These are phyloP conservation scores for Eriocheir sinensis DNA, from an alignment of 1,140 invertebrate genomes.

Conservation along the genomic window DNA sequence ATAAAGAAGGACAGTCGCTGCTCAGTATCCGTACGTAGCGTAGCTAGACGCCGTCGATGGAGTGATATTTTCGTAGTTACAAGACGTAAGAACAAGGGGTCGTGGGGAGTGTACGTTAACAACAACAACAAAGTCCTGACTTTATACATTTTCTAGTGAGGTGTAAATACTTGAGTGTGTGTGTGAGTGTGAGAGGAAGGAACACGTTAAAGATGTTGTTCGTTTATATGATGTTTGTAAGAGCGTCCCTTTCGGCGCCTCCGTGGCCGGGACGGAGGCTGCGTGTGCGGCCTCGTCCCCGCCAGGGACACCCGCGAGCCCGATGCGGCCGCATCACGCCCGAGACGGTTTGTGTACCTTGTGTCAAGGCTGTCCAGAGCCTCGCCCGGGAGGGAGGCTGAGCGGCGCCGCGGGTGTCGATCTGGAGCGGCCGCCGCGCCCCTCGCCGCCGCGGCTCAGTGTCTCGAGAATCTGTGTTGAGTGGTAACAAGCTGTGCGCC, in stretches of 20 bases:
- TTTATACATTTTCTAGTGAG: background rate
- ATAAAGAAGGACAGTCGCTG: background rate
- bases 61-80: slow-evolving; percentile 14
- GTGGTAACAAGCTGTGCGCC: background rate
- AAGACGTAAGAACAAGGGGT: background rate
- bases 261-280: background rate
- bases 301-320: background rate
- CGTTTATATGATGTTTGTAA: slow-evolving; percentile 7
- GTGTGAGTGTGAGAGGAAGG: background rate
- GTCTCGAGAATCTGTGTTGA: slow-evolving; percentile 12
- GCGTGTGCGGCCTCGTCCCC: background rate
- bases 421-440: too few relatives aligned
- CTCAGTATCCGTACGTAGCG: background rate
- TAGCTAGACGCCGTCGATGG: slow-evolving; percentile 12
- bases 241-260: background rate
- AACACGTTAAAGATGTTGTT: background rate
- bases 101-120: background rate
- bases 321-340: background rate
- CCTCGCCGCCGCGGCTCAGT: background rate
- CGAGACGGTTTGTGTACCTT: background rate
- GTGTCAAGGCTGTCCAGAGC: background rate
- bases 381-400: background rate
- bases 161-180: background rate
- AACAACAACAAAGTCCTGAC: slow-evolving; percentile 13
- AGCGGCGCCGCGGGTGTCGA: background rate